Base-by-base conservation (phyloP, 2,888 invertebrate species). In the Lithophane socia region DNA sequence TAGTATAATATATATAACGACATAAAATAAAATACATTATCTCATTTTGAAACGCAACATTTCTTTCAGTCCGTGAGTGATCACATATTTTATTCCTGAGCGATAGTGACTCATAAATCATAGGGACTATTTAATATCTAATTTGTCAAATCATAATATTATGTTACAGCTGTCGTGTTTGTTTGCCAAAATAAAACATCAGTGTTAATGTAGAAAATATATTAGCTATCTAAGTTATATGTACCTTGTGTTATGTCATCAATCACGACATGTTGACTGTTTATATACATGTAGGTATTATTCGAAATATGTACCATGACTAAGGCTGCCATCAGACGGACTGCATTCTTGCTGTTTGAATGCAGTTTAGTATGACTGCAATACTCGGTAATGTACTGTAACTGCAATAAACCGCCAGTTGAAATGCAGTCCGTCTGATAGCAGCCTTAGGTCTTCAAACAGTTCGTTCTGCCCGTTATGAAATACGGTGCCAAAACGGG, bases 111-210 rank as follows among this genome's bases (percentile, higher is more conserved):
- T 60, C 64, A 82, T 84, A 82, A 73, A 82, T 82, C 82, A 79
- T 64, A 61, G 29, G 13, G 24, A 58, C 47, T 76, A 67, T 84
- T 73, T 71, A 73, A 67, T 61, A 56, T 79, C 37, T 58, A 70
- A 85, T 85, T 79, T 82, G 75, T 79, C 84, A 77, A 65, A 65
- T 70, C n/a, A 77, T 77, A 75, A 63, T 70, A 52, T 67, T 67
- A 56, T 24, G 60, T 77, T 65, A 70, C 56, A 60, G 68, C 54
- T 56, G 49, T 18, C 71, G 9, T 60, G 42, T 64, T 70, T 72
- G 73, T 73, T 54, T 75, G 58, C 47, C 64, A 73, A 70, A 72
- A 79, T 52, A 60, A 56, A 61, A 58, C 56, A 67, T 75, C 29
- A 24, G 16, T 44, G 69, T 60, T 44, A 63, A 37, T 49, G n/a